These are phyloP conservation scores for Prenolepis imparis DNA, from an alignment of 2,888 invertebrate species.

Conservation along the genomic window DNA sequence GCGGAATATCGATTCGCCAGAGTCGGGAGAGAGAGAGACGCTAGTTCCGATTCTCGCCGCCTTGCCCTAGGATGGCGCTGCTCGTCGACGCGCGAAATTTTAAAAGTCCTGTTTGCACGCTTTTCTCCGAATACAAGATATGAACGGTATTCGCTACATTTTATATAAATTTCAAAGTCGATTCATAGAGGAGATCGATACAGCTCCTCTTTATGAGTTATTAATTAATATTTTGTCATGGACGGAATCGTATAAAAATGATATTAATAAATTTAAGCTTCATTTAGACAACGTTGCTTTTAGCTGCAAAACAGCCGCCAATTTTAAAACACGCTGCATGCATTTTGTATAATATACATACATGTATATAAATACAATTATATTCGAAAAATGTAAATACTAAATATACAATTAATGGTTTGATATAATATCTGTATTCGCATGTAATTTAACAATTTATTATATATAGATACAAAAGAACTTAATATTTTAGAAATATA, in stretches of 20 bases:
- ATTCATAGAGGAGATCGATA: not conserved
- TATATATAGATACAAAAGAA: not conserved
- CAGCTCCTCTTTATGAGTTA: not conserved
- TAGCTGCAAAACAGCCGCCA: not conserved
- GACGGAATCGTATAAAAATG: not conserved
- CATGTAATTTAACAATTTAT: conserved; percentile 20
- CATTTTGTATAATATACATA: not conserved
- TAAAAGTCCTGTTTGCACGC: conserved; percentile 14
- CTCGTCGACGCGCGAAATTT: conserved; percentile 5
- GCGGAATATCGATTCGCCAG: conserved; percentile 85
- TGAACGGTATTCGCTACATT: not conserved
- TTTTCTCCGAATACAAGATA: not conserved
- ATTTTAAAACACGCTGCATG: not conserved
- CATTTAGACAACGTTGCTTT: not conserved
- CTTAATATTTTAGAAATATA: not conserved
- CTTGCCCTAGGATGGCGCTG: conserved; percentile 44
- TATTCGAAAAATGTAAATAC: not conserved
- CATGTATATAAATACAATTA: not conserved
- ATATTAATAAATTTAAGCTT: not conserved
- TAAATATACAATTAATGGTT: not conserved
- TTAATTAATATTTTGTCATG: not conserved
- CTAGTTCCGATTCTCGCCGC: conserved; percentile 75
- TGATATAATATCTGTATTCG: not conserved
- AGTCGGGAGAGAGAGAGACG: conserved; percentile 57
- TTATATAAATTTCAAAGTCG: not conserved